phyloP scores from a whole-genome alignment of 2,888 invertebrate genomes.

The Eupithecia tripunctaria region DNA sequence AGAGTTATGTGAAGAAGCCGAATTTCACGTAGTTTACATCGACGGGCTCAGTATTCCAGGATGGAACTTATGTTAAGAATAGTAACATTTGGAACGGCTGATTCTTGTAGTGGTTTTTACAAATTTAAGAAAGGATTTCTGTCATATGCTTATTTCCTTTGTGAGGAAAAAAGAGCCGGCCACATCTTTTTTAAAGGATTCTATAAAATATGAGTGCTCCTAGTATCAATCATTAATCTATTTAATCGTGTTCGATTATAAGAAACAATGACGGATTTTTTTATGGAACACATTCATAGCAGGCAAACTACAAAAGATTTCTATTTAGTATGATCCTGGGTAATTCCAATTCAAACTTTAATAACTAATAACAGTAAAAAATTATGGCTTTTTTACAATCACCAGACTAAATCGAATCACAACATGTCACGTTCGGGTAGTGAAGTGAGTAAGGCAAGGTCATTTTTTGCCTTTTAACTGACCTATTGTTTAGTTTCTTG shows the following conservation, averaged over 20 bases:
- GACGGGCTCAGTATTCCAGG: conserved; percentile 84
- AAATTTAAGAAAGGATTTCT: too few species aligned
- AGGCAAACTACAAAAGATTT: neutral
- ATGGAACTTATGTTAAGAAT: conserved; percentile 84
- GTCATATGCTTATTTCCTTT: too few species aligned
- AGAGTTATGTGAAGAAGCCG: conserved; percentile 81
- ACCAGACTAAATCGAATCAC: neutral
- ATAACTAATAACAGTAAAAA: neutral
- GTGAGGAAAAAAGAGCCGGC: too few species aligned
- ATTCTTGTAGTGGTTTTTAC: too few species aligned
- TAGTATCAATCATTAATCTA: neutral
- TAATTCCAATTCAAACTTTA: neutral
- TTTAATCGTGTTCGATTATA: neutral
- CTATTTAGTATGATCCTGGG: neutral
- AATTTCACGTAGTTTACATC: conserved; percentile 78
- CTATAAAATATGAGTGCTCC: too few species aligned
- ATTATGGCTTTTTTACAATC: neutral
- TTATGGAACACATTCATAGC: neutral
- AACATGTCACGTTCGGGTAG: neutral
- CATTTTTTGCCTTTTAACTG: conserved; percentile 11
- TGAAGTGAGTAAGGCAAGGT: conserved; percentile 9
- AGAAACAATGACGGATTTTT: neutral
- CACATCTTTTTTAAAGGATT: too few species aligned
- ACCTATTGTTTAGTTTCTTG: conserved; percentile 5
- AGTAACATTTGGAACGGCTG: too few species aligned